Percentiles rank a stretch among this genome's conserved stretches.
phyloP scores from a whole-genome alignment of 2,888 invertebrate species.

The Drosophila buzzatii region DNA sequence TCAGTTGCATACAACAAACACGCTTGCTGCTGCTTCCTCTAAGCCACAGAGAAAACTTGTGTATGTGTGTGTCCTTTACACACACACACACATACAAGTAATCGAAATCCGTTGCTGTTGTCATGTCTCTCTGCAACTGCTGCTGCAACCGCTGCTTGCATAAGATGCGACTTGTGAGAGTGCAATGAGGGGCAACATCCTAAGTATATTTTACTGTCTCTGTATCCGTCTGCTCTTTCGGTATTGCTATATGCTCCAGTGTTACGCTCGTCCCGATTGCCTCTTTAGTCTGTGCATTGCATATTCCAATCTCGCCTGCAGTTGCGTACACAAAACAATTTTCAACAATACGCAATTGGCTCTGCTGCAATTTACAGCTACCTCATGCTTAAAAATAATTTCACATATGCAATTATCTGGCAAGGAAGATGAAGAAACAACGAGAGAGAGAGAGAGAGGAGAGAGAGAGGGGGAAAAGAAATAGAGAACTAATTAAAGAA shows the following conservation, averaged over 20 bases:
- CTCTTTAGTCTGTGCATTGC: constrained; percentile 11
- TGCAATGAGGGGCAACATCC: constrained; percentile 44
- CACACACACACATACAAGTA: constrained; percentile 17
- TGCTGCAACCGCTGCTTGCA: constrained; percentile 31
- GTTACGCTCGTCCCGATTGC: constrained; percentile 39
- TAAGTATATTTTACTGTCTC: constrained; percentile 57
- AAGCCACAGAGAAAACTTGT: constrained; percentile 37
- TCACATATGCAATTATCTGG: constrained; percentile 52
- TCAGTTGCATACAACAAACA: constrained; percentile 77
- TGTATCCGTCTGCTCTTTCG: constrained; percentile 21
- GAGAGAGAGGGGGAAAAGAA: background rate
- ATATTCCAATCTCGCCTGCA: constrained; percentile 24
- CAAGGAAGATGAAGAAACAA: background rate
- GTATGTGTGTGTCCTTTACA: background rate
- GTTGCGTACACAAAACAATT: constrained; percentile 70
- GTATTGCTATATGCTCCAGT: constrained; percentile 23
- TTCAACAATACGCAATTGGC: constrained; percentile 71
- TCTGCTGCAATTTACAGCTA: constrained; percentile 72
- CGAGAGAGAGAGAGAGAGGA: background rate
- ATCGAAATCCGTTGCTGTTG: constrained; percentile 48
- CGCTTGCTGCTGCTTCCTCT: constrained; percentile 32
- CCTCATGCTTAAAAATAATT: constrained; percentile 70
- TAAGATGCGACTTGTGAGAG: constrained; percentile 41
- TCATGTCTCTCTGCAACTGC: constrained; percentile 26
- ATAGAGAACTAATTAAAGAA: background rate